Conservation (phyloP, 2,113 vertebrate genomes). For the Eudyptes chrysolophus region DNA sequence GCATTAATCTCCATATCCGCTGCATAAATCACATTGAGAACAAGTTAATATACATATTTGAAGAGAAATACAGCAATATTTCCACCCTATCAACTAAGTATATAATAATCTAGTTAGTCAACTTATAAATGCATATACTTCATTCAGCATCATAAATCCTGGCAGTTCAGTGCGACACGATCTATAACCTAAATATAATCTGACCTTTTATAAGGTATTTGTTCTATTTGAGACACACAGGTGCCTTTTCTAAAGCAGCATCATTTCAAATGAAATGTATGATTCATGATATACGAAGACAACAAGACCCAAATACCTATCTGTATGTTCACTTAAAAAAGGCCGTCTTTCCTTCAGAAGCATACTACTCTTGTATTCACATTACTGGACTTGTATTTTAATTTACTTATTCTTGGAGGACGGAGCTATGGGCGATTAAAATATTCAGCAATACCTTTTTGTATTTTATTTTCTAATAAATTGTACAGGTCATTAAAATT, state of each 20-base stretch:
- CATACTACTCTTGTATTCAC: rapidly evolving
- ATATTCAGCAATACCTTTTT: background rate
- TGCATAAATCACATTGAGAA: background rate
- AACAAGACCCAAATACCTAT: background rate
- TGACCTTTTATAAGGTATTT: rapidly evolving
- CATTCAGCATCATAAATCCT: background rate
- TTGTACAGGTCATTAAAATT: background rate
- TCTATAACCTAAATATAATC: background rate
- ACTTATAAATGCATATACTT: background rate
- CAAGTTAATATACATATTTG: background rate
- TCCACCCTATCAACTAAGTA: background rate
- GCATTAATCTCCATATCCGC: conserved; percentile 22
- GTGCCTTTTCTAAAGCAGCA: background rate
- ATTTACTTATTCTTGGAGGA: background rate
- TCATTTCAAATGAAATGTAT: background rate
- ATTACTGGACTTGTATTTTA: background rate
- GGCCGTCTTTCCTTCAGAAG: background rate
- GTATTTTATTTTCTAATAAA: background rate
- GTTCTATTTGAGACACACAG: background rate
- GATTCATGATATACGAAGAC: rapidly evolving
- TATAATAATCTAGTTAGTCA: background rate
- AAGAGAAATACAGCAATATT: background rate
- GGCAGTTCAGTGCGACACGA: background rate
- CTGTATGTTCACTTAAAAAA: background rate
- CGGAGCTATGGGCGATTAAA: background rate